Evolutionary conservation across 1,140 invertebrate genomes (phyloP).

Genomic region (Drosophila suzukii): DNA sequence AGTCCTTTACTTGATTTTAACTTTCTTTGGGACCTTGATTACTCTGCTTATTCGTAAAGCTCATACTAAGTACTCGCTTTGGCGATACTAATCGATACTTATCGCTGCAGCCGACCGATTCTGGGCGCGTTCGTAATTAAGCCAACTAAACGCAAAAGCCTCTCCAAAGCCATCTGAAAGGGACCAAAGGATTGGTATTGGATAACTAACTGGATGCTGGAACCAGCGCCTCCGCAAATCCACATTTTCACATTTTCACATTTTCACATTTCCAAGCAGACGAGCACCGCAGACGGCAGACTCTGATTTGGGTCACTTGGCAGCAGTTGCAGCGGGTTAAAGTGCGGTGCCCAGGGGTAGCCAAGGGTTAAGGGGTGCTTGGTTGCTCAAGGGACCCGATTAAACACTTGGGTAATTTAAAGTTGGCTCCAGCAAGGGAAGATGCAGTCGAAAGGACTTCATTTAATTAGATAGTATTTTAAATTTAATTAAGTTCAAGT

Average conservation of each 20-base stretch:
- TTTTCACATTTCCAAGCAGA: conserved; percentile 5
- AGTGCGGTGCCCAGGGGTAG: conserved; percentile 13
- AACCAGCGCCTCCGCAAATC: not conserved
- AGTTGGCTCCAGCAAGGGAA: not conserved
- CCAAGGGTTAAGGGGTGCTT: not conserved
- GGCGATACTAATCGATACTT: conserved; percentile 40
- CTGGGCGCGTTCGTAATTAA: conserved; percentile 29
- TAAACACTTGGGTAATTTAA: conserved; percentile 30
- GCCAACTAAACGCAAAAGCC: conserved; percentile 40
- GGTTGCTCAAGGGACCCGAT: not conserved
- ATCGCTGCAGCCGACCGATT: conserved; percentile 33
- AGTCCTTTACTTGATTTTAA: too few relatives aligned
- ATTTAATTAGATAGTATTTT: too few relatives aligned
- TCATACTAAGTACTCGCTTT: conserved; percentile 5
- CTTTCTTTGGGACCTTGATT: conserved; percentile 1
- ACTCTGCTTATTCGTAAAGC: not conserved
- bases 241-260: not conserved
- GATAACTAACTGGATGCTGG: conserved; percentile 13
- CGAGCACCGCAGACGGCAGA: conserved; percentile 26
- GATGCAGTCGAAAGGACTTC: not conserved
- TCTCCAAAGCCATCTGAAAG: conserved; percentile 23
- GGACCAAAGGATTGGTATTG: conserved; percentile 5
- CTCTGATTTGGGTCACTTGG: conserved; percentile 55
- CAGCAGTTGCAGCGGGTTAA: conserved; percentile 38
- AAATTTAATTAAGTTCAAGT: too few relatives aligned